Percentiles rank a stretch among this genome's conserved stretches.
phyloP scores from a whole-genome alignment of 2,113 vertebrate species.

The Ploceus nigricollis region DNA sequence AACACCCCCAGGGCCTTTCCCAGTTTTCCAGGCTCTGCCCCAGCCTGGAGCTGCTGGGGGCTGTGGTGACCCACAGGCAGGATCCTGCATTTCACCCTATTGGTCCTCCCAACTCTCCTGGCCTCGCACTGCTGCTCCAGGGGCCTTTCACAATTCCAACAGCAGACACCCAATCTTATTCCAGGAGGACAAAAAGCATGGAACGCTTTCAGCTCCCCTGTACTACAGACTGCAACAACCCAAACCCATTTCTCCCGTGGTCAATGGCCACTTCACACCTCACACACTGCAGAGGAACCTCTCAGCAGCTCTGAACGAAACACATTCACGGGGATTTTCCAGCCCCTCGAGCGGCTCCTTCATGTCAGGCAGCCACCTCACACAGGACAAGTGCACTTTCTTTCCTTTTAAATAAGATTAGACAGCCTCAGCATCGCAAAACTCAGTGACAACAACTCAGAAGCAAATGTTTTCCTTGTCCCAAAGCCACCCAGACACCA shows the following conservation, averaged over 20 bases:
- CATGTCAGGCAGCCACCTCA: neutral
- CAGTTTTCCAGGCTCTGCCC: neutral
- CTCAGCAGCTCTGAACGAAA: neutral
- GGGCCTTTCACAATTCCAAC: fast-evolving
- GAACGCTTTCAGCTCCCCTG: neutral
- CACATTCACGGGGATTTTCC: neutral
- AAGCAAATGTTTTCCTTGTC: neutral
- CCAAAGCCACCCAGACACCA: neutral
- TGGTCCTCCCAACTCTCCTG: neutral
- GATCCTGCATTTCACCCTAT: fast-evolving
- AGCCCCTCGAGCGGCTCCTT: neutral
- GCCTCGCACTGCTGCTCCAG: neutral
- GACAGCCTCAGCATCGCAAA: neutral
- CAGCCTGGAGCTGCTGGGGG: neutral
- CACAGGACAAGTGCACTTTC: neutral
- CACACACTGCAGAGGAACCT: neutral
- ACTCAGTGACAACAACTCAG: neutral
- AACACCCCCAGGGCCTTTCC: no score
- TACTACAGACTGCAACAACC: neutral
- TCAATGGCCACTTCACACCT: neutral
- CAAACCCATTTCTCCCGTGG: neutral
- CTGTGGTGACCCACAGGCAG: neutral
- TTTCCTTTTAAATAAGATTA: neutral
- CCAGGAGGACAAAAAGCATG: neutral
- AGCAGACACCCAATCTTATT: fast-evolving